A percentile compares a stretch with the other conserved stretches of the same genome.
Evolutionary conservation across 2,113 vertebrate genomes (phyloP).

Genomic region (Sphyrna mokarran): DNA sequence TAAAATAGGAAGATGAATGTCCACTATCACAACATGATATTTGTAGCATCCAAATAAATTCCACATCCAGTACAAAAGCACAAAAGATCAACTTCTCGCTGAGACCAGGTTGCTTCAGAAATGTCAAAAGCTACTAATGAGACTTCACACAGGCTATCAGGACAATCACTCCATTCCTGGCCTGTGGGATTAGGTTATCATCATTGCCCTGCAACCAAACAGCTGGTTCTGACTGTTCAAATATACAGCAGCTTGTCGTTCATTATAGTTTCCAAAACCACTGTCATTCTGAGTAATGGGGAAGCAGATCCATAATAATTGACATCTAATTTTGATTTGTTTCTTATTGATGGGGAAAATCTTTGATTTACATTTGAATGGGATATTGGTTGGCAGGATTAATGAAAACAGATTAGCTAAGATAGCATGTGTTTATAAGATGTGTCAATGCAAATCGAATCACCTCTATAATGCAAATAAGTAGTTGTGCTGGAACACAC

Average conservation of each 20-base stretch:
- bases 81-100: background rate
- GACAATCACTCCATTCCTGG: background rate
- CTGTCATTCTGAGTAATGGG: background rate
- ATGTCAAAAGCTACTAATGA: background rate
- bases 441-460: background rate
- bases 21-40: background rate
- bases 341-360: background rate
- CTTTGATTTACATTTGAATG: background rate
- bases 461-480: background rate
- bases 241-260: background rate
- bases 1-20: constrained; percentile 6
- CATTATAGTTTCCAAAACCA: background rate
- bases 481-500: background rate
- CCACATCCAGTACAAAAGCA: background rate
- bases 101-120: background rate
- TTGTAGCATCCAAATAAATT: background rate
- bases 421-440: background rate
- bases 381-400: background rate
- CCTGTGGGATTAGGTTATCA: background rate
- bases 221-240: background rate
- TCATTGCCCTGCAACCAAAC: background rate
- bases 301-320: background rate
- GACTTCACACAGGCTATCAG: background rate
- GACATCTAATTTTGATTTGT: background rate
- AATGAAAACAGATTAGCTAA: background rate